phyloP scores from a whole-genome alignment of 2,888 invertebrate genomes.

The Nowickia ferox region DNA sequence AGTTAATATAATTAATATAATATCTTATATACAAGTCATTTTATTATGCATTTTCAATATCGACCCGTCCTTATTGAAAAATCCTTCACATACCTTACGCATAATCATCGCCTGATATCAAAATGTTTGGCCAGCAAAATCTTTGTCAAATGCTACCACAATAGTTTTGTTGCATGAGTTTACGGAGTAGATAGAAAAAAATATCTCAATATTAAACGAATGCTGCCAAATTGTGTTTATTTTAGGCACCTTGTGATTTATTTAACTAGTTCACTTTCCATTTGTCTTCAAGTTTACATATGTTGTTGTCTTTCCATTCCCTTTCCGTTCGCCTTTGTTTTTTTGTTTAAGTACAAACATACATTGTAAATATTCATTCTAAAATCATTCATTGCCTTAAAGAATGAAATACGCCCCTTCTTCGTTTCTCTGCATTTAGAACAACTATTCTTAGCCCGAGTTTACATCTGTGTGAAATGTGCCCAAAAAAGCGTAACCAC shows the following conservation, averaged over 20 bases:
- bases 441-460: slow-evolving; percentile 59
- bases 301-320: slow-evolving; percentile 38
- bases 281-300: slow-evolving; percentile 24
- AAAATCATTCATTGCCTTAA: slow-evolving; percentile 28
- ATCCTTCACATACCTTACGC: background rate
- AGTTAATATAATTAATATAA: too few relatives aligned
- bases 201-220: background rate
- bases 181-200: background rate
- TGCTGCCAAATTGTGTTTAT: slow-evolving; percentile 15
- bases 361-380: slow-evolving; percentile 11
- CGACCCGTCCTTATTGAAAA: too few relatives aligned
- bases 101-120: background rate
- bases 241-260: background rate
- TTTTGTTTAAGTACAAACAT: background rate
- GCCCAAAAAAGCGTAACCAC: too few relatives aligned
- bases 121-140: background rate
- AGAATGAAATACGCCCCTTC: slow-evolving; percentile 14
- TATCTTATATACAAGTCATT: too few relatives aligned
- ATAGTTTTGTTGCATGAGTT: slow-evolving; percentile 9
- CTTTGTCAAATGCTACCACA: background rate
- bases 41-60: too few relatives aligned
- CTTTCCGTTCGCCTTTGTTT: slow-evolving; percentile 34
- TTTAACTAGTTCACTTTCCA: slow-evolving; percentile 23
- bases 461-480: too few relatives aligned
- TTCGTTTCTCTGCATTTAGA: slow-evolving; percentile 14